Percentiles rank a stretch among this genome's conserved stretches.
Conservation (phyloP, 2,797 vertebrate genomes). For the Phoeniculus purpureus region DNA sequence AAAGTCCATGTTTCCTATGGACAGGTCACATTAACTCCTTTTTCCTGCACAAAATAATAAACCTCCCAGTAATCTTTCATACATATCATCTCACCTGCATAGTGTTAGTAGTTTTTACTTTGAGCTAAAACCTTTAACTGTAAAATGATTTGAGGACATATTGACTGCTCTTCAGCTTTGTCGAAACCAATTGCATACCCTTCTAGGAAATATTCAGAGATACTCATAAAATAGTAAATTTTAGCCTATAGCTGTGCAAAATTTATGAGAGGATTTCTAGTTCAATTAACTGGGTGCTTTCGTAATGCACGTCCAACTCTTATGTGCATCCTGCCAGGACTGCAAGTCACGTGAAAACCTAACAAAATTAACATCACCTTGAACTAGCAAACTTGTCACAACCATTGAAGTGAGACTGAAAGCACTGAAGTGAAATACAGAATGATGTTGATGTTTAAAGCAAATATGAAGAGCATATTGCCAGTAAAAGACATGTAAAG, state of each 20-base stretch:
- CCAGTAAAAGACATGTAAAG: background rate
- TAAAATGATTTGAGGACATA: background rate
- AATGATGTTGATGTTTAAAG: background rate
- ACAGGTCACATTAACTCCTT: background rate
- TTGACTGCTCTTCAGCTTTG: background rate
- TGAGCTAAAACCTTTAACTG: background rate
- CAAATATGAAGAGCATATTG: conserved; percentile 1
- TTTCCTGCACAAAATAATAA: background rate
- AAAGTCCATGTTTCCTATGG: background rate
- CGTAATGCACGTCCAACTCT: background rate
- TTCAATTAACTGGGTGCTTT: background rate
- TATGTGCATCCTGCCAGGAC: background rate
- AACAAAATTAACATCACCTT: background rate
- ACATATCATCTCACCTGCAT: background rate
- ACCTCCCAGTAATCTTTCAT: background rate
- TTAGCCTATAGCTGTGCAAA: background rate
- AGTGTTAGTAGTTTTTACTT: background rate
- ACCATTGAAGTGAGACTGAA: background rate
- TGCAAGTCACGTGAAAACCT: background rate
- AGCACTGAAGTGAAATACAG: background rate
- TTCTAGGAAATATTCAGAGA: background rate
- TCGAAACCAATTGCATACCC: background rate
- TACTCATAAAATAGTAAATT: background rate
- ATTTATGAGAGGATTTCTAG: background rate
- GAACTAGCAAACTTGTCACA: background rate